These are phyloP conservation scores for Ectemnius lituratus DNA, from an alignment of 2,888 invertebrate genomes.

Conservation along the genomic window DNA sequence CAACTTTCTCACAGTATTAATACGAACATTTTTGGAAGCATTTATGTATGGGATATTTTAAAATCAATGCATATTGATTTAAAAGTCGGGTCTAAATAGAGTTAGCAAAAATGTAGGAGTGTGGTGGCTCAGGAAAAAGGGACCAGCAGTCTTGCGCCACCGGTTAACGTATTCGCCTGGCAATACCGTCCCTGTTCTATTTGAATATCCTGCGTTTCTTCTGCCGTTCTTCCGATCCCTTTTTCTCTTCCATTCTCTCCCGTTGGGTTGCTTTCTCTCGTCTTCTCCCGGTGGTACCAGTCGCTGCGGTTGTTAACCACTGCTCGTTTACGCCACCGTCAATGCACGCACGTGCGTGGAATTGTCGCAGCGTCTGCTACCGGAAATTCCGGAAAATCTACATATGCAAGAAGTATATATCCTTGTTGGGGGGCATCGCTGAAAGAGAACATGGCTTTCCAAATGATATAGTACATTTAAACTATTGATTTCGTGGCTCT, in stretches of 20 bases:
- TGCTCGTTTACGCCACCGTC: constrained; percentile 34
- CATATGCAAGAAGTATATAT: too few species aligned
- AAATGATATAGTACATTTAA: too few species aligned
- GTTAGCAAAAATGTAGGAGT: too few species aligned
- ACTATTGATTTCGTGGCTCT: too few species aligned
- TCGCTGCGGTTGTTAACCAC: constrained; percentile 33
- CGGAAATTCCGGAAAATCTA: too few species aligned
- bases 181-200: constrained; percentile 36
- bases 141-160: constrained; percentile 5
- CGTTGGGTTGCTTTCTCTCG: constrained; percentile 14
- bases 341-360: constrained; percentile 38
- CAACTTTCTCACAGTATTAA: too few species aligned
- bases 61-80: not conserved
- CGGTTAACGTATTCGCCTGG: constrained; percentile 36
- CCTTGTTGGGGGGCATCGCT: too few species aligned
- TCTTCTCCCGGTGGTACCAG: constrained; percentile 11
- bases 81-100: not conserved
- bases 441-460: too few species aligned
- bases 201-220: constrained; percentile 40
- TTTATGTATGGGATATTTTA: too few species aligned
- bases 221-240: constrained; percentile 9
- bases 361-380: constrained; percentile 11
- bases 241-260: constrained; percentile 15
- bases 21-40: too few species aligned
- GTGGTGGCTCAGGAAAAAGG: not conserved